Base-by-base conservation (phyloP, 2,888 invertebrate species). In the Zaprionus obscuricornis region DNA sequence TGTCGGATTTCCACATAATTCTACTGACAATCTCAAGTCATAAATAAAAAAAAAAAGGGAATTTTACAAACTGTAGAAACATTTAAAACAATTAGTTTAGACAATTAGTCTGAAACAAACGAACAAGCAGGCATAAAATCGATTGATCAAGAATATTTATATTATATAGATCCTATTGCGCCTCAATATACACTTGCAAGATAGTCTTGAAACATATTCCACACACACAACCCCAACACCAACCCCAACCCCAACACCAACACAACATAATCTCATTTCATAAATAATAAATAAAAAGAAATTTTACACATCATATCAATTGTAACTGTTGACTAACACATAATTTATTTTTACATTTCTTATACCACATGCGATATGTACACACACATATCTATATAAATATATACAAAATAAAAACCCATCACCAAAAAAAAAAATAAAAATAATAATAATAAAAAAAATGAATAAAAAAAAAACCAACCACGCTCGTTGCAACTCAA, bases 241-340 rank as follows among this genome's bases (percentile, higher is more conserved):
- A 39, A 20, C 34, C 18, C 45, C 47, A 18, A 45, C 2, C n/a
- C 16, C 40, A 13, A 52, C 36, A 34, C 34, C 36, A 31, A 13
- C 24, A 57, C 17, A 42, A 43, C 10, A 56, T 14, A 63, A 26
- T 57, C 18, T 42, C 10, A 39, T 8, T 6, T 36, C 36, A 50
- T 18, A 22, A 27, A 40, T 24, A 34, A 54, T 34, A 63, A 37
- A 43, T 43, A 40, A 60, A 62, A 52, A 64, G 26, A 42, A 8
- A 60, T 39, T 62, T 59, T 8, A 27, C 26, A 57, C 45, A 33
- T 49, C 55, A 73, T 56, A 40, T 31, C 22, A 66, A 65, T 56
- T 66, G 60, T 79, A 85, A 85, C 85, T 68, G 73, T 85, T 66
- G 58, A 85, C 78, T 79, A 79, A 79, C 78, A 79, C 77, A 57